A percentile compares a stretch with the other conserved stretches of the same genome.
These are phyloP conservation scores for Synergus umbraculus DNA, from an alignment of 2,888 invertebrate genomes.

Conservation along the genomic window DNA sequence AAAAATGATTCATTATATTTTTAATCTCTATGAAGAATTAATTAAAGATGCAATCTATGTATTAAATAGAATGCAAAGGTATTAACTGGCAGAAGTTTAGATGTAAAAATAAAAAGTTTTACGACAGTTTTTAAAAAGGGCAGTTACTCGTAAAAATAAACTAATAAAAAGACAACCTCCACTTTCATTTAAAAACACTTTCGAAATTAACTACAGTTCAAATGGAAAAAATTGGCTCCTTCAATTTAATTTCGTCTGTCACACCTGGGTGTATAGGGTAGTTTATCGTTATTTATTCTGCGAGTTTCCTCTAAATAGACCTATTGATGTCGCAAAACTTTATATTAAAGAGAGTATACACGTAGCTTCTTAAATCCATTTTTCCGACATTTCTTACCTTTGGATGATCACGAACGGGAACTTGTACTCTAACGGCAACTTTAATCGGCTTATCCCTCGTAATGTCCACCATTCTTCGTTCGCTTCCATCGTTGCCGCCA, in stretches of 20 bases:
- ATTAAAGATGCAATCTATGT: neutral
- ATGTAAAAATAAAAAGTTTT: neutral
- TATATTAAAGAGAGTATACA: neutral
- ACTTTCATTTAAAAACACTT: neutral
- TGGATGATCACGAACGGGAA: slow-evolving; percentile 92
- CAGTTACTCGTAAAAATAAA: slow-evolving; percentile 1
- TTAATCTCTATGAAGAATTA: neutral
- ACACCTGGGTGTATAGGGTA: neutral
- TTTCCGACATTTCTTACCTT: slow-evolving; percentile 80
- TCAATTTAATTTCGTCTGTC: neutral
- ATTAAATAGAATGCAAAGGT: neutral
- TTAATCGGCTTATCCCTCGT: slow-evolving; percentile 92
- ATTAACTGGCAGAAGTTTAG: neutral
- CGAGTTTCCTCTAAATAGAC: neutral
- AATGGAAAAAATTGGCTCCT: neutral
- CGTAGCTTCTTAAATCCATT: neutral
- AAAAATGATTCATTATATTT: neutral
- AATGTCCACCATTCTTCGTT: slow-evolving; percentile 90
- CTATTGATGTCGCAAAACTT: slow-evolving; percentile 11
- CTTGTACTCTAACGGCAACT: slow-evolving; percentile 90
- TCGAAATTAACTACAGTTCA: neutral
- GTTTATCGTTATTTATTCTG: slow-evolving; percentile 15
- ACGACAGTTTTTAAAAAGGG: neutral
- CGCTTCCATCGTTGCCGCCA: slow-evolving; percentile 72
- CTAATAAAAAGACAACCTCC: neutral